Base-by-base conservation (phyloP, 2,797 vertebrate genomes). In the Leuciscus waleckii region DNA sequence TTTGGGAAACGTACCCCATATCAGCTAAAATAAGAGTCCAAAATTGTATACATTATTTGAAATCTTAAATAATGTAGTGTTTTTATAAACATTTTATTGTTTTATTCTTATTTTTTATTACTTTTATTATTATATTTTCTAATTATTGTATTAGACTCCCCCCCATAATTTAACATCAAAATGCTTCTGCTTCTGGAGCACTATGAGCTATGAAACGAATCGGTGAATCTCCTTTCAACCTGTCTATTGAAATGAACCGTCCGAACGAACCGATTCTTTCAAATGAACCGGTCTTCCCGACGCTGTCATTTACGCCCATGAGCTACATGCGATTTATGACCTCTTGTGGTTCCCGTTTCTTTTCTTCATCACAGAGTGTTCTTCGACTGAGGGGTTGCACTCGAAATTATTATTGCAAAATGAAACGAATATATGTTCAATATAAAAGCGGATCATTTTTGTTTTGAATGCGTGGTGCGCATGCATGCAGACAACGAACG, bases 261-360 rank as follows among this genome's bases (percentile, higher is more conserved):
- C 10, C 56, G 8, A 79, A 65, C 21, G 83, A 85, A 73, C n/a
- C 84, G 77, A 74, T 41, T 85, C 77, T 43, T 68, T 17, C 7
- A 29, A 80, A 39, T 23, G 77, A 80, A 61, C 49, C 26, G 41
- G 69, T 54, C 69, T 61, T 74, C 7, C 81, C 68, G 74, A 65
- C 29, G 29, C 29, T 74, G 39, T 80, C 43, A 69, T 70, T 73
- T 65, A 80, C 68, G 84, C 84, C 84, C 77, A 80, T 73, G 14
- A 70, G 76, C 56, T 29, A 37, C 39, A 41, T 46, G 23, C 23
- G 69, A 51, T 79, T 49, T 85, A 51, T 74, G 76, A 43, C 54
- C 69, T 49, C 41, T 85, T 85, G 83, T 68, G 54, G 51, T 79
- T 61, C 54, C 54, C 39, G 68, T 79, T 71, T 58, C 8, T 39